A percentile compares a stretch with the other conserved stretches of the same genome.
These are phyloP conservation scores for Drosophila atripex DNA, from an alignment of 2,888 invertebrate species.

Conservation along the genomic window DNA sequence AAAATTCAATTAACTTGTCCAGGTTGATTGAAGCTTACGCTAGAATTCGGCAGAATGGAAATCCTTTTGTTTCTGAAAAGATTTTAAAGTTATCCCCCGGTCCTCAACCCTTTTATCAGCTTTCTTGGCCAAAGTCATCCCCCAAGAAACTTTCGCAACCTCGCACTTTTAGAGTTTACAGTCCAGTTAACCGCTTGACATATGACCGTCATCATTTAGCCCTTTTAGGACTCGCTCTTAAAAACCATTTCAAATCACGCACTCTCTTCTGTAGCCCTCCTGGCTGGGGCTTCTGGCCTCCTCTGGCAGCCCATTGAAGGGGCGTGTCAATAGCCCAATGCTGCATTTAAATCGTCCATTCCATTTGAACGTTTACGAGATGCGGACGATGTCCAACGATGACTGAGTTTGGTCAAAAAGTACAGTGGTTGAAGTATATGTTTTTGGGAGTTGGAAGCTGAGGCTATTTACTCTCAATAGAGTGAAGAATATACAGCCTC, in stretches of 20 bases:
- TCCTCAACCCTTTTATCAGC: not conserved
- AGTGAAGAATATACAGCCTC: too few species aligned
- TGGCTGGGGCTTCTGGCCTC: not conserved
- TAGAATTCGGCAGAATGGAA: slow-evolving; percentile 33
- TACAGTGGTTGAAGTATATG: slow-evolving; percentile 6
- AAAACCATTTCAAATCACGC: slow-evolving; percentile 63
- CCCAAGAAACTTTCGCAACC: not conserved
- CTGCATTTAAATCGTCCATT: slow-evolving; percentile 67
- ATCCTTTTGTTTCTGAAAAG: slow-evolving; percentile 6
- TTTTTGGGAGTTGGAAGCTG: not conserved
- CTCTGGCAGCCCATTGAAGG: slow-evolving; percentile 48
- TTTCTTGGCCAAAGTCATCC: not conserved
- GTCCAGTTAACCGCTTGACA: slow-evolving; percentile 57
- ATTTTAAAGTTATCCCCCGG: slow-evolving; percentile 4
- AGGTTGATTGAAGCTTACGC: slow-evolving; percentile 43
- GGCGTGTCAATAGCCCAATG: slow-evolving; percentile 67
- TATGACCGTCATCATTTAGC: slow-evolving; percentile 66
- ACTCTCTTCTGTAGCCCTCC: slow-evolving; percentile 15
- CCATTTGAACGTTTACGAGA: slow-evolving; percentile 60
- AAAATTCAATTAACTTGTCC: slow-evolving; percentile 64
- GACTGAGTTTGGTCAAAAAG: slow-evolving; percentile 14
- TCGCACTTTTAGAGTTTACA: slow-evolving; percentile 19
- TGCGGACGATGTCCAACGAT: slow-evolving; percentile 58
- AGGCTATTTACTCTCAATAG: too few species aligned
- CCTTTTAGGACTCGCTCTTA: slow-evolving; percentile 47